phyloP scores from a whole-genome alignment of 2,888 invertebrate genomes.

The Drosophila atroscutellata region DNA sequence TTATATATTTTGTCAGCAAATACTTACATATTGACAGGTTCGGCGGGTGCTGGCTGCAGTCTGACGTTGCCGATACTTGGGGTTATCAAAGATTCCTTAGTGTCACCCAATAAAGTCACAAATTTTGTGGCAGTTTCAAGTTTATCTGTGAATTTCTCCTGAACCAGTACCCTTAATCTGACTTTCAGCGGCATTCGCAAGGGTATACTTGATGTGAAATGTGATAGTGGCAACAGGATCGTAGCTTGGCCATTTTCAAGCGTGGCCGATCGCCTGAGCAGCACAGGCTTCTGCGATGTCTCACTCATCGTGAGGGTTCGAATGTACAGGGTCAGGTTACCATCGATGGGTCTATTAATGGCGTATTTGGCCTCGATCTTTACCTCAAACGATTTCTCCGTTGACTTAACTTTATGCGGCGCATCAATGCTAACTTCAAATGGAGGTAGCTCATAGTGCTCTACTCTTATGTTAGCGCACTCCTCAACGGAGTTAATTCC shows the following conservation, averaged over 20 bases:
- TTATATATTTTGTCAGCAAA: neutral
- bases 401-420: neutral
- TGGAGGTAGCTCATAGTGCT: neutral
- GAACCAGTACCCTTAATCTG: neutral
- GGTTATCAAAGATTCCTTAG: neutral
- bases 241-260: constrained; percentile 3
- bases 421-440: constrained; percentile 2
- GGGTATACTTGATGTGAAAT: neutral
- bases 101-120: neutral
- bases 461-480: constrained; percentile 15
- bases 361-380: constrained; percentile 11
- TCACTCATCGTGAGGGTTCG: neutral
- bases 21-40: constrained; percentile 15
- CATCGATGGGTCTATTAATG: neutral
- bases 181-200: neutral
- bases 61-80: neutral
- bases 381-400: neutral
- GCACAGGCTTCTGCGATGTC: fast-evolving
- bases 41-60: neutral
- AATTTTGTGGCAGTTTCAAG: neutral
- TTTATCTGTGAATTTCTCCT: neutral
- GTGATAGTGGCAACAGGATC: neutral
- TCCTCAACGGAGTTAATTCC: neutral
- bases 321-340: constrained; percentile 4
- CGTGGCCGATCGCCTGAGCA: neutral